phyloP scores from a whole-genome alignment of 2,888 invertebrate species.

The Brachyptera putata region DNA sequence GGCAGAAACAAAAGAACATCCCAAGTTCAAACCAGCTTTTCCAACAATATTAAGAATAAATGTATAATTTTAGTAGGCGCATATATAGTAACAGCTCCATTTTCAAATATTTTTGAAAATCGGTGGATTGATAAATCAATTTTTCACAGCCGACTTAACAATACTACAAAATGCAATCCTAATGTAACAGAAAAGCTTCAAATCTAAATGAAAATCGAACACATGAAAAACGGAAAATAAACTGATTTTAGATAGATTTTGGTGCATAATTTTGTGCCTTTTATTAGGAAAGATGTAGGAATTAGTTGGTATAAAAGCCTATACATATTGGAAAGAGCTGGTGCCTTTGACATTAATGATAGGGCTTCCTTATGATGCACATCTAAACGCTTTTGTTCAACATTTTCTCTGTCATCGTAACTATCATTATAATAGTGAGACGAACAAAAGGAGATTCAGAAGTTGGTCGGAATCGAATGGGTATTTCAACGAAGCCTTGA shows the following conservation, averaged over 20 bases:
- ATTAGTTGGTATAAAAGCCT: slow-evolving; percentile 10
- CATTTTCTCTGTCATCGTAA: no score
- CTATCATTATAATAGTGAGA: no score
- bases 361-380: slow-evolving; percentile 14
- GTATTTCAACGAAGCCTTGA: no score
- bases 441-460: no score
- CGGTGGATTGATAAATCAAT: neutral
- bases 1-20: neutral
- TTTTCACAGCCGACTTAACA: no score
- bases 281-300: slow-evolving; percentile 16
- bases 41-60: neutral
- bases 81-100: no score
- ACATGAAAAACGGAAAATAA: neutral
- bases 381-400: no score
- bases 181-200: no score
- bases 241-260: slow-evolving; percentile 17
- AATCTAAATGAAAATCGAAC: no score
- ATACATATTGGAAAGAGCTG: slow-evolving; percentile 24
- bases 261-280: slow-evolving; percentile 25
- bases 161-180: no score
- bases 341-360: slow-evolving; percentile 21
- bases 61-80: no score
- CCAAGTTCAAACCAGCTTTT: slow-evolving; percentile 8
- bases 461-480: no score
- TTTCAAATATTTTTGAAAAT: neutral